A percentile compares a stretch with the other conserved stretches of the same genome.
Evolutionary conservation across 2,113 vertebrate species (phyloP).

Genomic region (Plecturocebus donacophilus): DNA sequence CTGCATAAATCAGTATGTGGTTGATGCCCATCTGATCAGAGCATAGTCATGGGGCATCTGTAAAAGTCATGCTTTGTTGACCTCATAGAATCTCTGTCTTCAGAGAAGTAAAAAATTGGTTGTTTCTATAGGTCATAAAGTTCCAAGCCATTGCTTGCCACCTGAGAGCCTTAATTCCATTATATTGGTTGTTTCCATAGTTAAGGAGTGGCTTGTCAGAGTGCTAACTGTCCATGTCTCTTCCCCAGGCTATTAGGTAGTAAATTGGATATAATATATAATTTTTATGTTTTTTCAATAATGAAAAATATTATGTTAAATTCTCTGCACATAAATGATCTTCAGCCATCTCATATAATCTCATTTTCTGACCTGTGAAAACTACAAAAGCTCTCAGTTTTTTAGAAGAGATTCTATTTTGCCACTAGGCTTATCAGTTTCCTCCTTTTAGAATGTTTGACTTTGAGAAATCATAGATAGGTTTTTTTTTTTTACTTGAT

Average conservation of each 20-base stretch:
- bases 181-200: conserved; percentile 72
- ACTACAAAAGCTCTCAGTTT: neutral
- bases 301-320: conserved; percentile 70
- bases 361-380: neutral
- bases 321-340: conserved; percentile 27
- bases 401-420: neutral
- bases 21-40: neutral
- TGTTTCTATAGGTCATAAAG: conserved; percentile 78
- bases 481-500: neutral
- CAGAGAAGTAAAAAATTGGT: conserved; percentile 78
- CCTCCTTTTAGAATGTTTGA: conserved; percentile 1
- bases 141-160: conserved; percentile 78
- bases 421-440: neutral
- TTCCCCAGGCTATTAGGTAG: conserved; percentile 80
- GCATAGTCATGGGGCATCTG: conserved; percentile 2
- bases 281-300: conserved; percentile 75
- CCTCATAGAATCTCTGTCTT: conserved; percentile 72
- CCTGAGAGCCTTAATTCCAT: conserved; percentile 76
- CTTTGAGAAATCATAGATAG: neutral
- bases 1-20: neutral
- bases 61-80: conserved; percentile 70
- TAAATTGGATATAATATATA: conserved; percentile 78
- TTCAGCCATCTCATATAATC: neutral
- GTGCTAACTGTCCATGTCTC: conserved; percentile 71
- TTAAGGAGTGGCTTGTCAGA: conserved; percentile 75